These are phyloP conservation scores for Sphaeramia orbicularis DNA, from an alignment of 2,797 vertebrate species.

Conservation along the genomic window DNA sequence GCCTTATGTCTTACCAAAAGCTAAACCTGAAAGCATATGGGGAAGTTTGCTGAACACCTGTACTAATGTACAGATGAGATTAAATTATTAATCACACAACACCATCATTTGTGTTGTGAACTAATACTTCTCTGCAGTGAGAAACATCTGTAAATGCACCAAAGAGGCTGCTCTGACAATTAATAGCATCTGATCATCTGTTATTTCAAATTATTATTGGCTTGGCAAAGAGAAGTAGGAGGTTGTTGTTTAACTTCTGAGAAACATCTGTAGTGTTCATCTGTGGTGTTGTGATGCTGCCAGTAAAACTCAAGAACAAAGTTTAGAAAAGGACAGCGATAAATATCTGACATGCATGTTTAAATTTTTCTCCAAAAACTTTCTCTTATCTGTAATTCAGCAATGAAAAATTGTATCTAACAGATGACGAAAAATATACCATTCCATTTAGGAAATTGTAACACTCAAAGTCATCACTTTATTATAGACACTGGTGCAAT, in stretches of 20 bases:
- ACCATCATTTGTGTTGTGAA: conserved; percentile 68
- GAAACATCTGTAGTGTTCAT: conserved; percentile 64
- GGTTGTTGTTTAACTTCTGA: conserved; percentile 65
- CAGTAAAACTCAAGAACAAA: conserved; percentile 65
- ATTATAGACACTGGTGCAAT: not conserved
- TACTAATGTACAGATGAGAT: conserved; percentile 55
- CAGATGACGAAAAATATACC: not conserved
- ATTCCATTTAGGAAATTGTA: not conserved
- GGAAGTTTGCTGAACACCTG: conserved; percentile 77
- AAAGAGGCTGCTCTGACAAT: conserved; percentile 50
- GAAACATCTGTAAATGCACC: conserved; percentile 78
- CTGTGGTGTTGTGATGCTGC: conserved; percentile 66
- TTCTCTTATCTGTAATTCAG: conserved; percentile 3
- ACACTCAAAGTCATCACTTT: not conserved
- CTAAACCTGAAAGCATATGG: conserved; percentile 75
- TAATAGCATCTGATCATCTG: conserved; percentile 72
- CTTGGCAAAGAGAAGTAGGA: conserved; percentile 62
- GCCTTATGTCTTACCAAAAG: conserved; percentile 54
- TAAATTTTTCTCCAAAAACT: conserved; percentile 39
- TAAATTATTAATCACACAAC: conserved; percentile 83
- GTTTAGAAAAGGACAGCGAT: conserved; percentile 19
- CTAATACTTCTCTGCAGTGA: conserved; percentile 61
- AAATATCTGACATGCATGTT: conserved; percentile 42
- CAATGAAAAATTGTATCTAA: not conserved
- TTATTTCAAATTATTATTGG: conserved; percentile 66